A percentile compares a stretch with the other conserved stretches of the same genome.
Conservation (phyloP, 2,113 vertebrate genomes). For the Tragulus kanchil region DNA sequence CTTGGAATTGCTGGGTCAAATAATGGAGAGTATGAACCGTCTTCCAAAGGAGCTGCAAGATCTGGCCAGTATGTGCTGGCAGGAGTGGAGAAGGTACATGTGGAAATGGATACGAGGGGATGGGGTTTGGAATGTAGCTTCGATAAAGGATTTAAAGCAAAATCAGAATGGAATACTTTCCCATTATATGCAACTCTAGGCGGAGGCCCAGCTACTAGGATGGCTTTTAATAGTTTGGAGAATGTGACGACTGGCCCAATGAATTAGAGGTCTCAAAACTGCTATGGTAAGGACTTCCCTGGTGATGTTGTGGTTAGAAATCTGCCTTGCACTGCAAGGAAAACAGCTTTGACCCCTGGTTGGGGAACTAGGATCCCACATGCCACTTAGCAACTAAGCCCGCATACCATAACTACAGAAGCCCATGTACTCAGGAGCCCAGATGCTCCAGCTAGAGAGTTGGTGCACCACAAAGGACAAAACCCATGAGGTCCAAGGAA, state of each 20-base stretch:
- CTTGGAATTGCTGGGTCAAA: neutral
- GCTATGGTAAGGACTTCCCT: neutral
- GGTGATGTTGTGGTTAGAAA: neutral
- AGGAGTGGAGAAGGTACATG: neutral
- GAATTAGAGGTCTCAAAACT: neutral
- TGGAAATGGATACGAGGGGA: neutral
- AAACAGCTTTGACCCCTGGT: neutral
- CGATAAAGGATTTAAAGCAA: neutral
- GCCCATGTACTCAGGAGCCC: neutral
- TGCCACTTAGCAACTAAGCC: neutral
- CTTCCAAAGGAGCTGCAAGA: neutral
- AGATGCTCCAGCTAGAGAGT: neutral
- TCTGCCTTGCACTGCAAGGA: neutral
- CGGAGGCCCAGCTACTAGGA: neutral
- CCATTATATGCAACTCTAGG: neutral
- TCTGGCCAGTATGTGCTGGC: neutral
- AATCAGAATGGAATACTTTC: neutral
- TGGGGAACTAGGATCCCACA: neutral
- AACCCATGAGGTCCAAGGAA: neutral
- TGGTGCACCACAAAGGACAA: neutral
- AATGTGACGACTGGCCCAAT: neutral
- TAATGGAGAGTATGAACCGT: neutral
- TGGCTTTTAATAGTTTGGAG: neutral
- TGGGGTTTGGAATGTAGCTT: neutral
- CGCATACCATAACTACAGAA: neutral